Evolutionary conservation across 2,797 vertebrate genomes (phyloP), one percentile per base, ranked within the genome.

Genomic region (Sylvilagus floridanus): DNA sequence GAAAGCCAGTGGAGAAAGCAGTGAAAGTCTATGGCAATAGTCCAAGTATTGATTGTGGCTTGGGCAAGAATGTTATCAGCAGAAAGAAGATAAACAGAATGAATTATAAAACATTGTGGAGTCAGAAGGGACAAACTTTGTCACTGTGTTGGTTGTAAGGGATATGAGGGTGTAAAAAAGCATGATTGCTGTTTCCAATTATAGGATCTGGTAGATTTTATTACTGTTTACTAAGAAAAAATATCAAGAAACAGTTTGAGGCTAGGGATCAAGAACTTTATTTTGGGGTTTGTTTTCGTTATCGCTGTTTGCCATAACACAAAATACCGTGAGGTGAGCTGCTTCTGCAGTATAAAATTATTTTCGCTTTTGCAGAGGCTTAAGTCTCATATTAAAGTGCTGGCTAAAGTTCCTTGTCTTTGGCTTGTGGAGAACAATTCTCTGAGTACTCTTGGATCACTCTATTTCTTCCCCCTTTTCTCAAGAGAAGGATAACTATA

Each of bases 1-100:
- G 86, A 77, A 83, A 90, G 42, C 21, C 37, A 42, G 8, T 65
- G 60, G 13, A 78, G 17, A 85, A 95, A 94, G 62, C 47, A 90
- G 47, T 91, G 85, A 86, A n/a, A 89, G 54, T 2, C 10, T 37
- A 32, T 82, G 83, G 85, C 68, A 52, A 52, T n/a, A 35, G 37
- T 72, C 82, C 94, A 94, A 88, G 19, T 79, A 93, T 84, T 79
- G 62, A 85, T 76, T 72, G 54, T 90, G 75, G 37, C 32, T 85
- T 90, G 22, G 26, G 28, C 0, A 30, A 76, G 24, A 37, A 77
- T 35, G 28, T 14, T 68, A 78, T 91, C 42, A 50, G 11, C 19
- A 95, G 71, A 88, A 28, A 72, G 54, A 3, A 78, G 17, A 84
- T 24, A 72, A 57, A 13, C 4, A 37, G 72, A 83, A 88, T 86